Evolutionary conservation across 2,113 vertebrate genomes (phyloP).

Genomic region (Scophthalmus maximus): DNA sequence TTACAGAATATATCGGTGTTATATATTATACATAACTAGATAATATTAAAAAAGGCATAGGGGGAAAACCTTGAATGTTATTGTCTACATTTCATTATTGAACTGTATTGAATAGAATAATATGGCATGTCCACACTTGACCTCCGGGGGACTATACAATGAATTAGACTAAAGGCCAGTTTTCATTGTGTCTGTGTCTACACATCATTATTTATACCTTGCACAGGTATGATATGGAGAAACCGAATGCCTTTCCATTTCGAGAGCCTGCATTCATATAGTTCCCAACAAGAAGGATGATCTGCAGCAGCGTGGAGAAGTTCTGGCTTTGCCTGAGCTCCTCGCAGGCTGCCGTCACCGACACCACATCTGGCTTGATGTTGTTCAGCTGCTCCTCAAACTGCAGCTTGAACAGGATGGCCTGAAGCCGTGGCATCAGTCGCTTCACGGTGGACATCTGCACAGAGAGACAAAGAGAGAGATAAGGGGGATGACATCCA

Average conservation of each 20-base stretch:
- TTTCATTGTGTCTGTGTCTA: background rate
- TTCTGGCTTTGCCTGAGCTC: conserved; percentile 86
- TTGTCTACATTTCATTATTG: background rate
- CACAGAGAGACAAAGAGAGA: conserved; percentile 9
- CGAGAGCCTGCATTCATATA: conserved; percentile 93
- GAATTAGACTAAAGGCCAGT: background rate
- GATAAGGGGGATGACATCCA: conserved; percentile 31
- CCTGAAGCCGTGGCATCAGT: conserved; percentile 85
- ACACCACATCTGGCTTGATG: conserved; percentile 92
- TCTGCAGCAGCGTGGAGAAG: conserved; percentile 86
- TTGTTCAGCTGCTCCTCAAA: conserved; percentile 93
- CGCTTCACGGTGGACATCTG: conserved; percentile 89
- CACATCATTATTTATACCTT: conserved; percentile 78
- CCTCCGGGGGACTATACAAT: background rate
- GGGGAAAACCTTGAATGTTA: background rate
- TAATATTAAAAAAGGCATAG: background rate
- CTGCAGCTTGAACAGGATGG: conserved; percentile 91
- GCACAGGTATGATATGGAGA: conserved; percentile 88
- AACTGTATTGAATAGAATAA: background rate
- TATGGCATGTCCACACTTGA: background rate
- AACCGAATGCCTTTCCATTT: conserved; percentile 91
- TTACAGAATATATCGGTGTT: too few species aligned
- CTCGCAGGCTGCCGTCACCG: conserved; percentile 92
- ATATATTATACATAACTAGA: background rate
- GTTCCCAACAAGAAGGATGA: conserved; percentile 90